phyloP scores from a whole-genome alignment of 2,113 vertebrate genomes.

The Dolichotis patagonum region DNA sequence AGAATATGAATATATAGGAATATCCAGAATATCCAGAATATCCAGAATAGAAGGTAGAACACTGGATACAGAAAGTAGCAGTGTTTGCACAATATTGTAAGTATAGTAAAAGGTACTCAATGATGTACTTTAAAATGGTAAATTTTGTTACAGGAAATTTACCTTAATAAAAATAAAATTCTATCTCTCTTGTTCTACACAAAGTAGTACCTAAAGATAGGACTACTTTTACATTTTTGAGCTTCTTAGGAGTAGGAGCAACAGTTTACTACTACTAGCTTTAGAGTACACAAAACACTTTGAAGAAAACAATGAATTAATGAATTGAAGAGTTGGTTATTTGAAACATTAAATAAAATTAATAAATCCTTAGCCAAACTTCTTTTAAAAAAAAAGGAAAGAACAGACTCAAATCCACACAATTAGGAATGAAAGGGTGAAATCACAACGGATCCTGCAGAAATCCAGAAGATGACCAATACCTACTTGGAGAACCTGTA shows the following conservation, averaged over 20 bases:
- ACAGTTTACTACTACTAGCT: not conserved
- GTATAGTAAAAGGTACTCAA: not conserved
- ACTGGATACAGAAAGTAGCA: not conserved
- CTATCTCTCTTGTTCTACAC: not conserved
- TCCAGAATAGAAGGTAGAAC: not conserved
- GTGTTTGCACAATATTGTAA: not conserved
- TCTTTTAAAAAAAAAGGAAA: too few relatives aligned
- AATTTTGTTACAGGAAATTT: not conserved
- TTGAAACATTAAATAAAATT: too few relatives aligned
- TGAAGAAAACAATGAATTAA: too few relatives aligned
- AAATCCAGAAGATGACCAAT: too few relatives aligned
- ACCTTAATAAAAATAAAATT: conserved; percentile 35
- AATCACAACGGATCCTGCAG: too few relatives aligned
- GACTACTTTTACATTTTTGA: not conserved
- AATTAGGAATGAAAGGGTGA: too few relatives aligned
- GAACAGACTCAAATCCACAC: too few relatives aligned
- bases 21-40: not conserved
- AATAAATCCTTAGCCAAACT: too few relatives aligned
- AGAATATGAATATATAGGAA: too few relatives aligned
- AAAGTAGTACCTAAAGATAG: not conserved
- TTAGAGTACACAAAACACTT: conserved; percentile 33
- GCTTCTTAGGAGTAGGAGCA: not conserved
- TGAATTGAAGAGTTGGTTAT: too few relatives aligned
- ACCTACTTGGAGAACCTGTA: too few relatives aligned
- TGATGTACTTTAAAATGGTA: not conserved